These are phyloP conservation scores for Hyppa rectilinea DNA, from an alignment of 2,888 invertebrate species.

Conservation along the genomic window DNA sequence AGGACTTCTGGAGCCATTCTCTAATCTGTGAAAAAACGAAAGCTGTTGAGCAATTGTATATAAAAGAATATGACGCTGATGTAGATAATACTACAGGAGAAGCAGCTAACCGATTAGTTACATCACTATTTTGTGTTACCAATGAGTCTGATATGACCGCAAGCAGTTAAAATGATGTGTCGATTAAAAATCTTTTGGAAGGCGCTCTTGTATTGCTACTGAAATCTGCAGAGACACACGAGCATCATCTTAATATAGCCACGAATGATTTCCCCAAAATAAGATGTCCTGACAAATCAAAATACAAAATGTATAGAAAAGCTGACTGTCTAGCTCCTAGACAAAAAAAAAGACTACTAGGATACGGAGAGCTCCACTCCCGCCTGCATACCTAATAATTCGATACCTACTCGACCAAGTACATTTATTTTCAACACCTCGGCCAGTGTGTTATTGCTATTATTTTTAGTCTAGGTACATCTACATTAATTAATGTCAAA, in stretches of 20 bases:
- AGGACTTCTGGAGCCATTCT: conserved; percentile 92
- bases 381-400: not conserved
- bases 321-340: not conserved
- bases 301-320: not conserved
- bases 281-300: not conserved
- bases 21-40: conserved; percentile 77
- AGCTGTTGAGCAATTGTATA: not conserved
- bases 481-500: not conserved
- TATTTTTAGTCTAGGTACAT: conserved; percentile 24
- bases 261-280: not conserved
- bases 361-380: not conserved
- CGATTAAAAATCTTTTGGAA: not conserved
- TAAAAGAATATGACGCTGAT: not conserved
- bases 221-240: not conserved
- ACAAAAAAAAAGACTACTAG: too few relatives aligned
- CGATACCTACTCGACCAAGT: not conserved
- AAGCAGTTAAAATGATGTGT: not conserved
- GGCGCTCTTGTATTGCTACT: not conserved
- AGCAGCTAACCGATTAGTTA: not conserved
- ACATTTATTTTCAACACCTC: not conserved
- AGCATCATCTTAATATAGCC: not conserved
- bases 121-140: not conserved
- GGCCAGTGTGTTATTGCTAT: conserved; percentile 17
- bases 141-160: not conserved
- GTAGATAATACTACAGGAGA: not conserved